These are phyloP conservation scores for Aproaerema taeniolella DNA, from an alignment of 2,888 invertebrate species.

Conservation along the genomic window DNA sequence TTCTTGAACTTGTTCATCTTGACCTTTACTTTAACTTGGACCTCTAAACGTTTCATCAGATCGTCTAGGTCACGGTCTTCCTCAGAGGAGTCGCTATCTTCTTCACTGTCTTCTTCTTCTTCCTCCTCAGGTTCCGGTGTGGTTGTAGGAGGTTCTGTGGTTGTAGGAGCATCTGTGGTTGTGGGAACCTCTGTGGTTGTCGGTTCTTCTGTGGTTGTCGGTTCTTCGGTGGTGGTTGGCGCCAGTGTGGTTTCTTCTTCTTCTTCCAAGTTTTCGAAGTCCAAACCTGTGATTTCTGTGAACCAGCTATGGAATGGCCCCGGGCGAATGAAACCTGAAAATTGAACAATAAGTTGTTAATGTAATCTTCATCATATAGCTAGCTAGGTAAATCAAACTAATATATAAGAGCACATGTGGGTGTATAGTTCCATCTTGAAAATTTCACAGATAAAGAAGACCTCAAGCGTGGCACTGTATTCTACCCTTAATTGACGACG, in stretches of 20 bases:
- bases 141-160: slow-evolving; percentile 10
- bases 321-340: slow-evolving; percentile 54
- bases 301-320: slow-evolving; percentile 61
- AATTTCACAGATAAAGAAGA: too few relatives aligned
- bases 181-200: slow-evolving; percentile 12
- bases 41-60: slow-evolving; percentile 51
- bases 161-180: slow-evolving; percentile 15
- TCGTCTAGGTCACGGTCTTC: slow-evolving; percentile 43
- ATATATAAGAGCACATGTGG: too few relatives aligned
- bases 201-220: slow-evolving; percentile 17
- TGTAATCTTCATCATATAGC: too few relatives aligned
- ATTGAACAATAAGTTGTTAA: too few relatives aligned
- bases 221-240: slow-evolving; percentile 18
- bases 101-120: slow-evolving; percentile 31
- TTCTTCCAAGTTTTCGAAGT: slow-evolving; percentile 50
- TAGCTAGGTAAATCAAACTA: too few relatives aligned
- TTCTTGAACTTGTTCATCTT: slow-evolving; percentile 45
- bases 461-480: too few relatives aligned
- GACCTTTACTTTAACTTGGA: slow-evolving; percentile 60
- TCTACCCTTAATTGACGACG: too few relatives aligned
- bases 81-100: slow-evolving; percentile 31
- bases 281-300: slow-evolving; percentile 42
- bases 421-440: too few relatives aligned
- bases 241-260: slow-evolving; percentile 23
- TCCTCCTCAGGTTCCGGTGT: slow-evolving; percentile 20